Base-by-base conservation (phyloP, 1,140 invertebrate species). In the Doryteuthis pealeii region DNA sequence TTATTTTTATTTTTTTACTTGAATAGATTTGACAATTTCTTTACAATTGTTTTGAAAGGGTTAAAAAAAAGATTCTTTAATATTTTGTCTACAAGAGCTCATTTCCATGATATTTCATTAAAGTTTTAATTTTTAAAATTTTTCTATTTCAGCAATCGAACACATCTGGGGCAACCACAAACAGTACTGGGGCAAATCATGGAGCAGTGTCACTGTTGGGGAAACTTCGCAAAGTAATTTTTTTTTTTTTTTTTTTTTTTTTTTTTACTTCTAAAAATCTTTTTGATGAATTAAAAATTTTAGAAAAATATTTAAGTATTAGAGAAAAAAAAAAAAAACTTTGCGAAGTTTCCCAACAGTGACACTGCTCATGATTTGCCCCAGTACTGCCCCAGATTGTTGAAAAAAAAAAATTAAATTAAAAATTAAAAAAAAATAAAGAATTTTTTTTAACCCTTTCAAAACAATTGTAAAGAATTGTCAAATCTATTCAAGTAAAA, bases 341-440 rank as follows among this genome's bases (percentile, higher is more conserved):
- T 78, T 83, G 81, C 79, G 78, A 72, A 81, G 85, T 85, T 83
- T 83, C 86, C 85, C 87, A 80, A 85, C 83, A 71, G 88, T 87
- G 49, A 89, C 85, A 83, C 86, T 89, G 88, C 88, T 89, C 89
- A 89, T 75, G 87, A 89, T 82, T 88, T 87, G 67, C 76, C 83
- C 81, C 80, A 75, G 81, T 77, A 77, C 69, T 62, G 54, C 78
- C 81, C 81, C 81, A 76, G 18, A 18, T 33, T 68, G 66, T 26
- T 68, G 22, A 30, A 68, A 68, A 15, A 68, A 68, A n/a, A 66
- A 66, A 26, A 1, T 31, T 0, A n/a, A n/a, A n/a, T 66, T 49
- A 49, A 22, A 49, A 49, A n/a, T n/a, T n/a, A n/a, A n/a, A n/a
- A n/a, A n/a, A n/a, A n/a, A n/a, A n/a, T n/a, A n/a, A n/a, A n/a